Evolutionary conservation across 2,113 vertebrate genomes (phyloP).

Genomic region (Halcyon senegalensis): DNA sequence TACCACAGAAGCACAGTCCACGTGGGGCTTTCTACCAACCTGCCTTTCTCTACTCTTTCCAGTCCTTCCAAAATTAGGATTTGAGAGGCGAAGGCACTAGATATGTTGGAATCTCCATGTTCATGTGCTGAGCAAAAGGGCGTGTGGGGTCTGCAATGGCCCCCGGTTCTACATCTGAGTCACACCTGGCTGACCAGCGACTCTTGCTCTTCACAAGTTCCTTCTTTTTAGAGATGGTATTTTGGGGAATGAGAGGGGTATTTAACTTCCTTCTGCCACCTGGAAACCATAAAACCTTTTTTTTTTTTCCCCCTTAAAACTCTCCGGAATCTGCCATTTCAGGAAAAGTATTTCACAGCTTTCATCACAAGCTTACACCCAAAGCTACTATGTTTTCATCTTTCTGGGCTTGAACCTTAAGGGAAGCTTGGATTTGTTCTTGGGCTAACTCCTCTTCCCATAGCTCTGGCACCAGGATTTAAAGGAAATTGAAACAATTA

Average conservation of each 20-base stretch:
- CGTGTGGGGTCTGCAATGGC: not conserved
- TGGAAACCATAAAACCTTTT: not conserved
- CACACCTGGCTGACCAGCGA: not conserved
- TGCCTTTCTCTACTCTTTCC: not conserved
- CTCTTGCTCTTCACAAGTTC: not conserved
- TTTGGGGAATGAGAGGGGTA: not conserved
- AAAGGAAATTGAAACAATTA: not conserved
- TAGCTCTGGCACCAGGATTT: not conserved
- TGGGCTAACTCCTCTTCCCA: not conserved
- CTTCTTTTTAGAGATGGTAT: not conserved
- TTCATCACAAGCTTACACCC: not conserved
- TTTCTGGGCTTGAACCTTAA: not conserved
- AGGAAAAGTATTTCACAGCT: not conserved
- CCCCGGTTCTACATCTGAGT: not conserved
- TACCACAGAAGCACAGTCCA: not conserved
- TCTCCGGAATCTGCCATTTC: not conserved
- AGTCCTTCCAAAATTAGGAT: not conserved
- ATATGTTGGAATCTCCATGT: not conserved
- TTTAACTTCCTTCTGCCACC: not conserved
- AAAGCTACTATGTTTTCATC: not conserved
- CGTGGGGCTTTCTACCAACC: not conserved
- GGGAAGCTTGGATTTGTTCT: not conserved
- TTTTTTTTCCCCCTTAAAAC: not conserved
- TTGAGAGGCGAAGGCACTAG: not conserved
- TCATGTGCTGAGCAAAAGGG: not conserved